Conservation (phyloP, 2,888 invertebrate genomes). For the Liopterus haemorrhoidalis region DNA sequence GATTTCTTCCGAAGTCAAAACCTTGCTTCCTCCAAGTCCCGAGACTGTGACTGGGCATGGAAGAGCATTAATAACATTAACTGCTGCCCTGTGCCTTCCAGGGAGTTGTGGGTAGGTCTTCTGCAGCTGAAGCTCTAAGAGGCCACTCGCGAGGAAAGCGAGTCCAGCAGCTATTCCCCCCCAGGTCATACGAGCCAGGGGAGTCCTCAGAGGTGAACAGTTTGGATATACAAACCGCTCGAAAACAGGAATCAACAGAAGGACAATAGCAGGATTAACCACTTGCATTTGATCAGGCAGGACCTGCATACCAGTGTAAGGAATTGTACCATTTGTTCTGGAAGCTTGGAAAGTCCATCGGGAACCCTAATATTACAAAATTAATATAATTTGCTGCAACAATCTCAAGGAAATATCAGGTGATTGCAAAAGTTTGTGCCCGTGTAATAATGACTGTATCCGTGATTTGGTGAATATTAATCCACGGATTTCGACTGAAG, state of each 20-base stretch:
- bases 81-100: conserved; percentile 44
- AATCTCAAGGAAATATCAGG: conserved; percentile 6
- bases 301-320: conserved; percentile 44
- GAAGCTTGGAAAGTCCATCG: conserved; percentile 75
- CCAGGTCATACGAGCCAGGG: conserved; percentile 68
- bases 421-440: too few relatives aligned
- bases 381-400: not conserved
- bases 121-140: conserved; percentile 29
- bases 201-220: conserved; percentile 48
- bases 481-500: too few relatives aligned
- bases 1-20: too few relatives aligned
- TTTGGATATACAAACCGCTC: conserved; percentile 52
- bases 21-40: conserved; percentile 37
- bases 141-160: conserved; percentile 58
- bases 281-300: conserved; percentile 79
- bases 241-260: conserved; percentile 64
- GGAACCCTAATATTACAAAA: conserved; percentile 51
- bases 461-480: too few relatives aligned
- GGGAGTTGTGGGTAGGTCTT: conserved; percentile 45
- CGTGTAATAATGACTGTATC: too few relatives aligned
- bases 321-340: conserved; percentile 55
- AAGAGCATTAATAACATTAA: conserved; percentile 60
- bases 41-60: conserved; percentile 48
- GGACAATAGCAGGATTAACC: conserved; percentile 66
- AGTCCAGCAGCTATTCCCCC: conserved; percentile 64